Conservation (phyloP, 2,888 invertebrate genomes). For the Cerastoderma edule region DNA sequence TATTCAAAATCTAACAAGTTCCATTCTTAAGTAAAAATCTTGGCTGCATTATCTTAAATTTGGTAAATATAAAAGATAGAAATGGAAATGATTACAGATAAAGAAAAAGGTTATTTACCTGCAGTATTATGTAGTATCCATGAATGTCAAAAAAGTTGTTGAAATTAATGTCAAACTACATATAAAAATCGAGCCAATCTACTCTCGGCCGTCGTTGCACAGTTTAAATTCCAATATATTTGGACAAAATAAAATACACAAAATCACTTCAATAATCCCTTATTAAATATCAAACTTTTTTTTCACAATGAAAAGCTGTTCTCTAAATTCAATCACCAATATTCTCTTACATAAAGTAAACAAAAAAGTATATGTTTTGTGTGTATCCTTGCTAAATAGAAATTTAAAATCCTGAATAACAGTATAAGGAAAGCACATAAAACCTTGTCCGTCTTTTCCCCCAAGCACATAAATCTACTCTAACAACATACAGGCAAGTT, state of each 20-base stretch:
- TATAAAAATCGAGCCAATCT: background rate
- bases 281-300: background rate
- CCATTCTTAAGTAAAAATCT: no score
- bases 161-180: no score
- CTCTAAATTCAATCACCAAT: background rate
- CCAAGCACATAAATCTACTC: conserved; percentile 38
- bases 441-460: conserved; percentile 29
- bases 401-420: background rate
- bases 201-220: conserved; percentile 12
- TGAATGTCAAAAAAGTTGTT: no score
- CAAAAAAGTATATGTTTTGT: background rate
- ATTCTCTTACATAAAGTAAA: background rate
- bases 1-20: no score
- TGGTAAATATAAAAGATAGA: no score
- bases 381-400: background rate
- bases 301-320: background rate
- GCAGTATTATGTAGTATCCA: conserved; percentile 15
- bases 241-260: background rate
- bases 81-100: no score
- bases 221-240: conserved; percentile 13
- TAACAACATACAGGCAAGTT: conserved; percentile 25
- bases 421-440: background rate
- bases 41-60: no score
- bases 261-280: conserved; percentile 1
- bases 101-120: no score